Percentiles rank a stretch among this genome's conserved stretches.
Evolutionary conservation across 1,140 invertebrate species (phyloP).

Genomic region (Drosophila ficusphila): DNA sequence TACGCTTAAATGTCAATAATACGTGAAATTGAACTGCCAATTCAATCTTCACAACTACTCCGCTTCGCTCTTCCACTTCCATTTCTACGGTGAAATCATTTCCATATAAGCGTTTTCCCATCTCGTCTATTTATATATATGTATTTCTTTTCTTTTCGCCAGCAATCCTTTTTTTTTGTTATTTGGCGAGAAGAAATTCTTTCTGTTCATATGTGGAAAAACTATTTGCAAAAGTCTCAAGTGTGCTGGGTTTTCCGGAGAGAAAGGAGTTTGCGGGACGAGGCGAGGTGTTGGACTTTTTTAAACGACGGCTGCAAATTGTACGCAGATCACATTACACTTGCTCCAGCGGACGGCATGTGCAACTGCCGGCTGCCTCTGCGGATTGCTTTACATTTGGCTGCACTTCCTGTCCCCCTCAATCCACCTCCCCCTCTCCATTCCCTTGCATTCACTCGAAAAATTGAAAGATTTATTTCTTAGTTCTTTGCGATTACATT

Average conservation of each 20-base stretch:
- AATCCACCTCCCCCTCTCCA: neutral
- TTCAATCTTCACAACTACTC: slow-evolving; percentile 66
- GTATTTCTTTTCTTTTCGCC: slow-evolving; percentile 57
- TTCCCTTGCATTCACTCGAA: slow-evolving; percentile 53
- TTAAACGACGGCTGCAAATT: slow-evolving; percentile 76
- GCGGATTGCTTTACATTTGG: slow-evolving; percentile 74
- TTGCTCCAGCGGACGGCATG: slow-evolving; percentile 45
- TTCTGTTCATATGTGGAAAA: slow-evolving; percentile 70
- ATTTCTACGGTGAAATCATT: slow-evolving; percentile 55
- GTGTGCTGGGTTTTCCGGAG: slow-evolving; percentile 48
- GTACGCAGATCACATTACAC: slow-evolving; percentile 79
- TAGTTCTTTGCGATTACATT: slow-evolving; percentile 76
- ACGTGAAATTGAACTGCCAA: slow-evolving; percentile 83
- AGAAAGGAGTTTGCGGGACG: slow-evolving; percentile 2
- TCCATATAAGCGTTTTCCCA: slow-evolving; percentile 71
- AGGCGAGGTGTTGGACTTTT: slow-evolving; percentile 37
- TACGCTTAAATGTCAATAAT: slow-evolving; percentile 78
- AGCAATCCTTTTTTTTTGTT: slow-evolving; percentile 9
- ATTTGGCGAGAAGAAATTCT: slow-evolving; percentile 29
- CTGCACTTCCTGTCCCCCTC: slow-evolving; percentile 55
- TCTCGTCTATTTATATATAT: slow-evolving; percentile 67
- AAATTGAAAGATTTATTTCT: slow-evolving; percentile 83
- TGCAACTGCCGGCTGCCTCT: slow-evolving; percentile 50
- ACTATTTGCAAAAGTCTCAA: slow-evolving; percentile 79
- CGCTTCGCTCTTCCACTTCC: slow-evolving; percentile 32